Conservation (phyloP, 2,113 vertebrate genomes). For the Gadus macrocephalus region DNA sequence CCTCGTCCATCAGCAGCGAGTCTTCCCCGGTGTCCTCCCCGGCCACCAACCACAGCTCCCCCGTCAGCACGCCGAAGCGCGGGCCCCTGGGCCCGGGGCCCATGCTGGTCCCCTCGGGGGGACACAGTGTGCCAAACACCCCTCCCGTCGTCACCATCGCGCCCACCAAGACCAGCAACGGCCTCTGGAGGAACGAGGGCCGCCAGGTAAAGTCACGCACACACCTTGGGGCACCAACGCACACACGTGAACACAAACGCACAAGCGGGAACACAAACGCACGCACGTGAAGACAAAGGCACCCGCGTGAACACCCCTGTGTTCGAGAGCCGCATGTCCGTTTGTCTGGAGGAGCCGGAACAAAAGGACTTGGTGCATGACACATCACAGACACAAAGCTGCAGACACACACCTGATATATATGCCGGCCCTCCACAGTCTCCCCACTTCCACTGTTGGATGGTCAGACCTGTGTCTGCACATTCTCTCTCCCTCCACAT, state of each 20-base stretch:
- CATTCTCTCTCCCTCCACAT: too few species aligned
- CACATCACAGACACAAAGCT: too few species aligned
- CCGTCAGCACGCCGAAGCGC: constrained; percentile 92
- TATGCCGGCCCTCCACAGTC: too few species aligned
- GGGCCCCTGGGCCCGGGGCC: constrained; percentile 94
- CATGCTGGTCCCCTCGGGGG: constrained; percentile 86
- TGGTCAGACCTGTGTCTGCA: too few species aligned
- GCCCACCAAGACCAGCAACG: constrained; percentile 96
- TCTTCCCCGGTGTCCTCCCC: constrained; percentile 95
- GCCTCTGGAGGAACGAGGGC: constrained; percentile 92
- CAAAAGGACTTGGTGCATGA: neutral
- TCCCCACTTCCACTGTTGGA: too few species aligned
- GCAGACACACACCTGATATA: too few species aligned
- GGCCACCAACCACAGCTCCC: constrained; percentile 97
- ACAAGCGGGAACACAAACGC: neutral
- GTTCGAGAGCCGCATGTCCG: neutral
- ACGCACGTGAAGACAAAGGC: neutral
- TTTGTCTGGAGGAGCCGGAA: neutral
- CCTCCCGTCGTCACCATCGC: constrained; percentile 98
- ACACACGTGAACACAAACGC: neutral
- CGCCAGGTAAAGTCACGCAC: constrained; percentile 76
- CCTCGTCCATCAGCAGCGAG: constrained; percentile 97
- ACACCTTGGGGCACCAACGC: constrained; percentile 5
- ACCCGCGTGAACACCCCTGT: neutral
- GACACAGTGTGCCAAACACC: constrained; percentile 94